These are phyloP conservation scores for Micrasema minimum DNA, from an alignment of 1,140 invertebrate genomes.

Conservation along the genomic window DNA sequence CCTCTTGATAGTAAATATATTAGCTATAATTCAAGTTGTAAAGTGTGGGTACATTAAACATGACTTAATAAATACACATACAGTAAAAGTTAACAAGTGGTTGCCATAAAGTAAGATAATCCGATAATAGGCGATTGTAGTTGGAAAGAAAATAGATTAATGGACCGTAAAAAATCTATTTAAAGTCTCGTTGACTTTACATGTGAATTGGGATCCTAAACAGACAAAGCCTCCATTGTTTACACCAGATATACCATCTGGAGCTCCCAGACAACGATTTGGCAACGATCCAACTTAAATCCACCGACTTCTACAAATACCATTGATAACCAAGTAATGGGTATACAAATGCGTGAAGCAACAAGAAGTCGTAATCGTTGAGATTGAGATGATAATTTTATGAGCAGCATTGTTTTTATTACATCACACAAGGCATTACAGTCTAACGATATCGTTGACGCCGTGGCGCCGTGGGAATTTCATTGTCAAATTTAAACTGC, in stretches of 20 bases:
- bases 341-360: too few species aligned
- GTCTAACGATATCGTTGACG: too few species aligned
- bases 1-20: too few species aligned
- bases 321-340: constrained; percentile 12
- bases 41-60: neutral
- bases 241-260: constrained; percentile 12
- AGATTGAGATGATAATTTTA: too few species aligned
- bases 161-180: constrained; percentile 28
- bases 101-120: constrained; percentile 20
- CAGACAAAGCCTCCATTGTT: constrained; percentile 30
- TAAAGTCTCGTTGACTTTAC: constrained; percentile 27
- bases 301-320: neutral
- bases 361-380: too few species aligned
- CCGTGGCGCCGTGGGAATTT: too few species aligned
- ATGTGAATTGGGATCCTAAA: constrained; percentile 21
- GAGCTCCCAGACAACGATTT: constrained; percentile 5
- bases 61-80: neutral
- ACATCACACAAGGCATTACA: too few species aligned
- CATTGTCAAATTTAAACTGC: too few species aligned
- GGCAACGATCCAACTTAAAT: constrained; percentile 4
- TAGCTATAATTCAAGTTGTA: neutral
- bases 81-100: constrained; percentile 20
- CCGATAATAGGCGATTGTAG: neutral
- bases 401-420: too few species aligned
- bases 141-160: constrained; percentile 26